Evolutionary conservation across 2,888 invertebrate species (phyloP).

Genomic region (Patella depressa): DNA sequence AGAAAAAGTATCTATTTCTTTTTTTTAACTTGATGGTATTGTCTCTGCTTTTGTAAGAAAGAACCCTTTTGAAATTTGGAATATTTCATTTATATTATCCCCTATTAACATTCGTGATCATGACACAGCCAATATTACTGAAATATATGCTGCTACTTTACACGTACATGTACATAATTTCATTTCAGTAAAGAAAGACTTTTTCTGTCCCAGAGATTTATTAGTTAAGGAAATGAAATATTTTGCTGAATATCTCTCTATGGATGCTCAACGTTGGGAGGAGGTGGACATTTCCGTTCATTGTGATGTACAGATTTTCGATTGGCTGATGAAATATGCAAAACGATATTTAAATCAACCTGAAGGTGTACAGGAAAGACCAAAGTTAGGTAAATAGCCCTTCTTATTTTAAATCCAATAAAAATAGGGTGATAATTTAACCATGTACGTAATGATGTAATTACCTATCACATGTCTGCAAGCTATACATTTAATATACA

Average conservation of each 20-base stretch:
- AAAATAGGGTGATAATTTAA: too few relatives aligned
- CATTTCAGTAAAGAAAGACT: conserved; percentile 82
- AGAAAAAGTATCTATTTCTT: too few relatives aligned
- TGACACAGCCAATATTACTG: too few relatives aligned
- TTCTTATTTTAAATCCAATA: background rate
- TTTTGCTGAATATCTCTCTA: conserved; percentile 75
- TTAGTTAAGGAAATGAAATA: conserved; percentile 94
- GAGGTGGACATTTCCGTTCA: conserved; percentile 98
- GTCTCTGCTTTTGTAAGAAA: too few relatives aligned
- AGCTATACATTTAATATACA: too few relatives aligned
- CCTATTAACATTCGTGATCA: too few relatives aligned
- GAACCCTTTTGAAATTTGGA: too few relatives aligned
- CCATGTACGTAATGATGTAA: too few relatives aligned
- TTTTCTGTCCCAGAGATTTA: conserved; percentile 87
- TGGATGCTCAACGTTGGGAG: conserved; percentile 73
- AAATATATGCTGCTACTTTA: too few relatives aligned
- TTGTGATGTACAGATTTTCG: conserved; percentile 95
- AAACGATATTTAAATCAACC: conserved; percentile 73
- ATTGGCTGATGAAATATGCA: conserved; percentile 97
- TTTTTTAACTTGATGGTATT: too few relatives aligned
- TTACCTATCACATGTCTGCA: too few relatives aligned
- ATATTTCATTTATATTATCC: too few relatives aligned
- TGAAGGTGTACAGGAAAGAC: conserved; percentile 53
- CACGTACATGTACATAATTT: background rate
- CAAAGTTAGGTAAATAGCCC: conserved; percentile 54